Base-by-base conservation (phyloP, 37 sponge, comb jelly and placozoan species). In the Geodia barretti region DNA sequence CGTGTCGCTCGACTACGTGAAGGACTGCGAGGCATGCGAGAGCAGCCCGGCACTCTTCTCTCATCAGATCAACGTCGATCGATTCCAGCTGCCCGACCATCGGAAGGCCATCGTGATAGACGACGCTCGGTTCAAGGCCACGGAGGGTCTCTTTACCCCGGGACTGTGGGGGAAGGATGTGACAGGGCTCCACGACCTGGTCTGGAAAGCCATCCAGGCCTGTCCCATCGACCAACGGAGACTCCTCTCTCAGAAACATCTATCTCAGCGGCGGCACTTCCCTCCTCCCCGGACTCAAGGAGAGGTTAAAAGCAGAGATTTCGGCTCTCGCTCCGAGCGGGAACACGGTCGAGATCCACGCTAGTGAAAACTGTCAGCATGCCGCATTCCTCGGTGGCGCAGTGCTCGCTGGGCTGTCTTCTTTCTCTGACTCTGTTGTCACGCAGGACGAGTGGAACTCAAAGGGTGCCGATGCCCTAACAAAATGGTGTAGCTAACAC, bases 301-400 rank as follows among this genome's bases (percentile, higher is more conserved):
- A 91, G 64, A 41, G 95, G 41, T 70, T 95, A 32, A 70, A 95
- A 42, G 70, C 67, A 17, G 95, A 95, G 72, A 29, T 95, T 25
- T 1, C 54, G 7, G 24, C 36, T 4, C 70, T 88, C 0, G 65
- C 84, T 11, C 85, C 86, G 7, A 33, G 77, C 11, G 70, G 84
- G 20, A 26, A 36, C n/a, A 69, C 59, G 8, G 70, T 95, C 0
- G 69, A 91, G 33, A 83, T 95, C 19, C 95, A 91, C 60, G 86
- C 76, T 39, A 64, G 74, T 17, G 81, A 77, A 30, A 64, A 81
- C 21, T 81, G 91, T 5, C 73, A 90, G 0, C 92, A 95, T 54
- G 89, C 95, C 33, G 92, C 95, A 2, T 95, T 83, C 63, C 64
- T 85, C 32, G 95, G 95, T 17, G 92, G 86, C 33, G 73, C 83